phyloP scores from a whole-genome alignment of 2,113 vertebrate species.

The Indri indri region DNA sequence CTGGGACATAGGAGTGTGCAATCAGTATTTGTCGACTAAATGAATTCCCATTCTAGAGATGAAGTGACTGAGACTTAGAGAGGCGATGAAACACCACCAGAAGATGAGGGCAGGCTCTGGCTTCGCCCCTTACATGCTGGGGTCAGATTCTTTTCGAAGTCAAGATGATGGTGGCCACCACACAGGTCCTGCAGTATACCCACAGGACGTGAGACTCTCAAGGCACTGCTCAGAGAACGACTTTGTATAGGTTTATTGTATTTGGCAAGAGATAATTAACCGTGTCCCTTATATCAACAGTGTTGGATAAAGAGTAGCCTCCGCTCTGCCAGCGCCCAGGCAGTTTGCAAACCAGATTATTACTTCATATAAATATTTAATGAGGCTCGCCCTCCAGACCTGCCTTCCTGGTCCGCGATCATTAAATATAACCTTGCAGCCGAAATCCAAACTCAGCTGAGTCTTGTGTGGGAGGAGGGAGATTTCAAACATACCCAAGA shows the following conservation, averaged over 20 bases:
- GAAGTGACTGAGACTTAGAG: neutral
- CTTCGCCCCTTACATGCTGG: accelerated
- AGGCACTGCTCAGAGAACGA: neutral
- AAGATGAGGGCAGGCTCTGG: accelerated
- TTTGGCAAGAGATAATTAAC: constrained; percentile 64
- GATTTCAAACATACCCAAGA: constrained; percentile 64
- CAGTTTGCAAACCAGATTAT: constrained; percentile 64
- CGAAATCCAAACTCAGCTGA: constrained; percentile 57
- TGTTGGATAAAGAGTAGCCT: neutral
- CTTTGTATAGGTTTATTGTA: constrained; percentile 21
- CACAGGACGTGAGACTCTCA: accelerated
- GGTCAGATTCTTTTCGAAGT: neutral
- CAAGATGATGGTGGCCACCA: accelerated
- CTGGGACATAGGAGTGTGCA: accelerated
- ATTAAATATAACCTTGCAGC: constrained; percentile 57
- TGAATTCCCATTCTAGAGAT: neutral
- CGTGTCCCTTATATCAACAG: constrained; percentile 62
- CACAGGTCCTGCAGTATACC: accelerated
- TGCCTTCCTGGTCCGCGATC: constrained; percentile 52
- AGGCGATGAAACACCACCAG: accelerated
- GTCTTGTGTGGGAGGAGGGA: constrained; percentile 36
- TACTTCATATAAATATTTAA: constrained; percentile 73
- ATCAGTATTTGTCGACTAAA: neutral
- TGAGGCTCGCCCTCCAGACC: constrained; percentile 67
- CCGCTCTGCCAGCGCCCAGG: neutral